Evolutionary conservation across 2,888 invertebrate species (phyloP), one percentile per base, ranked within the genome.

Genomic region (Leptinotarsa juncta): DNA sequence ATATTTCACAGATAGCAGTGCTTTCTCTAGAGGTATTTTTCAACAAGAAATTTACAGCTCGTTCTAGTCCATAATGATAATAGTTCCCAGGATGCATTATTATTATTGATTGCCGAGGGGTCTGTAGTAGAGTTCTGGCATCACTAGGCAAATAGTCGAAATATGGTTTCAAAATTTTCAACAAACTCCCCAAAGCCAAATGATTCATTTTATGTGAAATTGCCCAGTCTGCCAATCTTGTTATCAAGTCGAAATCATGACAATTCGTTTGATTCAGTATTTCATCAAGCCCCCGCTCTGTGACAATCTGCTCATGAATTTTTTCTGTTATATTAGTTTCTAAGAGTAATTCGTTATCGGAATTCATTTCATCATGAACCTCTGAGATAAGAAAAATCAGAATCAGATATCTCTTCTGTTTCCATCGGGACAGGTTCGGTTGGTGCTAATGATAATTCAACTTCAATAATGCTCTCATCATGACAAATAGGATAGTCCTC

Each of bases 211-310:
- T 71, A 71, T 71, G 55, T 71, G 51, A 65, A 26, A 71, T 71
- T n/a, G 71, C 65, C 71, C 71, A 71, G 7, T 71, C 16, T 26
- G 48, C 50, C 23, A 71, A 71, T 71, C 65, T 83, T 51, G 32
- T 67, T 67, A 53, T 53, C 50, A 20, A 67, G 23, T 67, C 62
- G 26, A 12, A 62, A 10, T 62, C 26, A 32, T 4, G 18, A 26
- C 53, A 26, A 23, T 67, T 42, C 16, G 16, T 49, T 42, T 67
- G 49, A n/a, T 67, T 67, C 32, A 23, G 51, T n/a, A 67, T 14
- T 51, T 50, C 67, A 67, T 67, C 26, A 15, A 50, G n/a, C 23
- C 10, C 32, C 51, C 32, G 67, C 50, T 12, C 16, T 20, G 16
- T 26, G 26, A 20, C n/a, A 67, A 62, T 32, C 62, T 62, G 62